Percentiles rank a stretch among this genome's conserved stretches.
phyloP scores from a whole-genome alignment of 1,140 invertebrate genomes.

The Idris sp. region DNA sequence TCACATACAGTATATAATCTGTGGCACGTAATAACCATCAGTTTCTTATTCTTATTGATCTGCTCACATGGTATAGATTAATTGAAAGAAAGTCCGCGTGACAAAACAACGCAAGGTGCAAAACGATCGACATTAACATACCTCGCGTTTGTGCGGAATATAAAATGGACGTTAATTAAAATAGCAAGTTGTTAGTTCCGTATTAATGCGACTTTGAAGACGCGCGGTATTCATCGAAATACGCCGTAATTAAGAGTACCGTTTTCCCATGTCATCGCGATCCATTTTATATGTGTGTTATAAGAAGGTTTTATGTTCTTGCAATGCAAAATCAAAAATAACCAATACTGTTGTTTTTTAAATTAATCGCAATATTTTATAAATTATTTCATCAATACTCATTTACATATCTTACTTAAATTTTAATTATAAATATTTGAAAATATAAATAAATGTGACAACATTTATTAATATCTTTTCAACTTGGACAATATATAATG shows the following conservation, averaged over 20 bases:
- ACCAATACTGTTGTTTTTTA: too few species aligned
- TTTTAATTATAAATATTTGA: too few species aligned
- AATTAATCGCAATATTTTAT: too few species aligned
- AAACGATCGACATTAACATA: slow-evolving; percentile 43
- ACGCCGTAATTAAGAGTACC: slow-evolving; percentile 66
- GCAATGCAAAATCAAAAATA: slow-evolving; percentile 17
- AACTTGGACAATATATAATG: too few species aligned
- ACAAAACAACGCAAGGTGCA: slow-evolving; percentile 56
- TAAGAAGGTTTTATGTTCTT: slow-evolving; percentile 15
- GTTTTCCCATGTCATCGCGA: slow-evolving; percentile 37
- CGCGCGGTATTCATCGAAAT: slow-evolving; percentile 72
- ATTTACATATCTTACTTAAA: too few species aligned
- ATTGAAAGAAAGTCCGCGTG: slow-evolving; percentile 54
- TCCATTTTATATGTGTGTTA: slow-evolving; percentile 25
- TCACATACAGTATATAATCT: slow-evolving; percentile 47
- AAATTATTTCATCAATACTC: too few species aligned
- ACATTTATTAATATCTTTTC: too few species aligned
- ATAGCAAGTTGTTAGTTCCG: slow-evolving; percentile 72
- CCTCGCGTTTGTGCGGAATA: slow-evolving; percentile 38
- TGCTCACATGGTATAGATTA: slow-evolving; percentile 45
- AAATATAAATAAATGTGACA: too few species aligned
- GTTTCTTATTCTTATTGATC: slow-evolving; percentile 62
- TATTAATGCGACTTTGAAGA: slow-evolving; percentile 75
- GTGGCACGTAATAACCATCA: slow-evolving; percentile 61
- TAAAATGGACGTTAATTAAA: slow-evolving; percentile 74